phyloP scores from a whole-genome alignment of 2,888 invertebrate genomes.

The Drosophila mulleri region DNA sequence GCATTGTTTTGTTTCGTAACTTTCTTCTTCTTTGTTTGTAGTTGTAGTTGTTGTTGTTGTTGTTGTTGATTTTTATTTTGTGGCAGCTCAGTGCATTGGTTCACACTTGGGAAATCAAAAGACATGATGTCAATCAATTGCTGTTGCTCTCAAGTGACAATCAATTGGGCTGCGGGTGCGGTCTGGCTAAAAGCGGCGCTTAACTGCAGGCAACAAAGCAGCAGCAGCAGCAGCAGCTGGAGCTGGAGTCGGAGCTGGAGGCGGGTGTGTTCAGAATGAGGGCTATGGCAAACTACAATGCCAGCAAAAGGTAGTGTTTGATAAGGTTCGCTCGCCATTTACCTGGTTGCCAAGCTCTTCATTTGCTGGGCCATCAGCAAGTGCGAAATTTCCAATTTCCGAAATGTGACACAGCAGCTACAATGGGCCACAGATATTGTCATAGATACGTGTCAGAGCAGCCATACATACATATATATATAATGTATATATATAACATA shows the following conservation, averaged over 20 bases:
- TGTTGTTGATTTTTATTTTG: not conserved
- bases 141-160: conserved; percentile 39
- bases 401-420: conserved; percentile 82
- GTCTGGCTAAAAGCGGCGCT: conserved; percentile 12
- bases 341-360: conserved; percentile 27
- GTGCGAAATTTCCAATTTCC: conserved; percentile 86
- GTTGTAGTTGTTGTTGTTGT: not conserved
- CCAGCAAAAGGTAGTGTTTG: conserved; percentile 22
- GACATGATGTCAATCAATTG: conserved; percentile 59
- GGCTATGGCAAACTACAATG: conserved; percentile 24
- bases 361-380: conserved; percentile 62
- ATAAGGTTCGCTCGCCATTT: conserved; percentile 28
- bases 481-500: not conserved
- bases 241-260: too few species aligned
- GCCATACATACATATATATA: not conserved
- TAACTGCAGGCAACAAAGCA: conserved; percentile 6
- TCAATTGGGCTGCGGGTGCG: conserved; percentile 39
- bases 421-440: conserved; percentile 41
- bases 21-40: conserved; percentile 5
- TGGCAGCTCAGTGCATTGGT: conserved; percentile 32
- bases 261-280: conserved; percentile 11
- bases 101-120: conserved; percentile 74
- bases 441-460: conserved; percentile 44
- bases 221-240: not conserved
- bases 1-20: conserved; percentile 7